Conservation (phyloP, 1,140 invertebrate species). For the Pseudoatta argentina region DNA sequence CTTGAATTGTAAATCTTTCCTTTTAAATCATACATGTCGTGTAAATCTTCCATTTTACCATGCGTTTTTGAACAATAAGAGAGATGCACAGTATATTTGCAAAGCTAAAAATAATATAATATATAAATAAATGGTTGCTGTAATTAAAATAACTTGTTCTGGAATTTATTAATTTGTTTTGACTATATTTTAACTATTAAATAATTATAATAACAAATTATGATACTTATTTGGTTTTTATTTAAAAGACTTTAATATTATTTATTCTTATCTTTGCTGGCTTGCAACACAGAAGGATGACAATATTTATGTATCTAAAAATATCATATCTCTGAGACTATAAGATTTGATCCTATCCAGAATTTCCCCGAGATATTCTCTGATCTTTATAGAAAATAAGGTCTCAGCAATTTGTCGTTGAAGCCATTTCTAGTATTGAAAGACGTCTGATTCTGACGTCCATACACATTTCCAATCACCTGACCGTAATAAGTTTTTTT, state of each 20-base stretch:
- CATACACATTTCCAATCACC: slow-evolving; percentile 68
- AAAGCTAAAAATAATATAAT: not conserved
- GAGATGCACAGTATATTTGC: not conserved
- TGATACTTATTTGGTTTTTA: not conserved
- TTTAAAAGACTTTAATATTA: not conserved
- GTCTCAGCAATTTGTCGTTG: slow-evolving; percentile 57
- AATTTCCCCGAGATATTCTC: slow-evolving; percentile 45
- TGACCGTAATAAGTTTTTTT: slow-evolving; percentile 57
- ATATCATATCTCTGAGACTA: slow-evolving; percentile 57
- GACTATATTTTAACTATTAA: not conserved
- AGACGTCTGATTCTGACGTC: slow-evolving; percentile 48
- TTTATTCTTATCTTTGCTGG: not conserved
- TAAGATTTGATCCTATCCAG: slow-evolving; percentile 69
- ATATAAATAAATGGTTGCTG: not conserved
- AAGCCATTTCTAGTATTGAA: slow-evolving; percentile 52
- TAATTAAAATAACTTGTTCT: not conserved
- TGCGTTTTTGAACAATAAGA: not conserved
- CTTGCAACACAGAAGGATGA: not conserved
- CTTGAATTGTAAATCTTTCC: slow-evolving; percentile 61
- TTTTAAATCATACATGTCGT: slow-evolving; percentile 14
- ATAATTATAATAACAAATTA: not conserved
- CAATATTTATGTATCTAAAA: slow-evolving; percentile 55
- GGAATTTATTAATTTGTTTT: not conserved
- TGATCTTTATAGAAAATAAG: slow-evolving; percentile 63
- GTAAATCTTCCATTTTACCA: not conserved